Evolutionary conservation across 2,888 invertebrate species (phyloP), one percentile per base, ranked within the genome.

Genomic region (Euzetes globulus): DNA sequence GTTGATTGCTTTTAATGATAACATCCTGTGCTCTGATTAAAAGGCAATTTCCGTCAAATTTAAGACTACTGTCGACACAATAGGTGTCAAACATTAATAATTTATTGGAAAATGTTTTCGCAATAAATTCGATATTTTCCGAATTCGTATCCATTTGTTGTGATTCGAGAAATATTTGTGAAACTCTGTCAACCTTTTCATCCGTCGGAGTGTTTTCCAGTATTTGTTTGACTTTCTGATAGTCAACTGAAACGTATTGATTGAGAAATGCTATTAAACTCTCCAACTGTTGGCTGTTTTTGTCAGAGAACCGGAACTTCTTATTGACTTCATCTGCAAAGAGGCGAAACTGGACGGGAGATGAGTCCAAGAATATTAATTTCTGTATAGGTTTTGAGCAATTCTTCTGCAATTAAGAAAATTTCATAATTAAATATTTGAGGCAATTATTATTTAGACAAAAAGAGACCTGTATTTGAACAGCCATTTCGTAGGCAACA

Each of bases 401-500:
- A 17, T 50, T 63, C 33, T 17, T 33, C 45, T 41, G 41, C 9
- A 33, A 6, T 6, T 33, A 4, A 33, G 9, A 33, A 9, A 6
- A 33, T 33, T 6, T 6, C 5, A 33, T 33, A 4, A 33, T 33
- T 33, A 33, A 9, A 33, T 6, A 33, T 33, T n/a, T n/a, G n/a
- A n/a, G n/a, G n/a, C n/a, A n/a, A n/a, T n/a, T n/a, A n/a, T n/a
- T n/a, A n/a, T n/a, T n/a, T n/a, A n/a, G n/a, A n/a, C n/a, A n/a
- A n/a, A n/a, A n/a, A n/a, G n/a, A n/a, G n/a, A n/a, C 33, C 82
- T 94, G 91, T 74, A 97, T 85, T 82, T 91, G 90, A 41, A 90
- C 84, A 29, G 91, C 92, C 89, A 98, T 95, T 85, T 96, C 96
- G 82, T 94, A 92, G 29, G 75, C 96, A 55, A 98, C 90, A 79